Conservation (phyloP, 2,888 invertebrate species). For the Drosophila nigricruria region DNA sequence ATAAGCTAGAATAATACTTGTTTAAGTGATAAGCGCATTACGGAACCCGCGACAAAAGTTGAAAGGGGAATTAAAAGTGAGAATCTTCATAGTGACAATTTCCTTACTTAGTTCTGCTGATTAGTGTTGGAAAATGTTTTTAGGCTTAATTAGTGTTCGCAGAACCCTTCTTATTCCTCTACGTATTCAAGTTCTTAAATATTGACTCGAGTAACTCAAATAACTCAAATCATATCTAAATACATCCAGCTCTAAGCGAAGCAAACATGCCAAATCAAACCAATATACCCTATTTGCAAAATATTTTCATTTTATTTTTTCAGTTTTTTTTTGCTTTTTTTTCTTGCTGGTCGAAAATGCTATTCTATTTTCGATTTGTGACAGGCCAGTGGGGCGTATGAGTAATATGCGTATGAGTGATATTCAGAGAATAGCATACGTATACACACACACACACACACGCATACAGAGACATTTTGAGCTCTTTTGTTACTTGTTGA, state of each 20-base stretch:
- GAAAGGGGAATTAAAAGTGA: not conserved
- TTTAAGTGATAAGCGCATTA: not conserved
- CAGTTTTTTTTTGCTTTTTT: no score
- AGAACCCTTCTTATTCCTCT: no score
- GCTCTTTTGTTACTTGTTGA: conserved; percentile 39
- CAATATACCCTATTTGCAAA: not conserved
- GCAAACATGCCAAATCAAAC: not conserved
- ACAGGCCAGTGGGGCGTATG: conserved; percentile 39
- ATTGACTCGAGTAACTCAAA: not conserved
- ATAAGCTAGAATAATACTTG: conserved; percentile 10
- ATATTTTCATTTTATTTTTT: not conserved
- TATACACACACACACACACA: not conserved
- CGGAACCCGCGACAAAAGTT: not conserved
- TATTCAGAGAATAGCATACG: conserved; percentile 25
- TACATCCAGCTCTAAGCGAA: not conserved
- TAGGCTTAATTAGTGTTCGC: not conserved
- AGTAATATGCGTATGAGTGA: conserved; percentile 50
- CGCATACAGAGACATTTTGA: not conserved
- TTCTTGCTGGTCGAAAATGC: conserved; percentile 4
- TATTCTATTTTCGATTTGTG: conserved; percentile 19
- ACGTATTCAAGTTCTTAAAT: no score
- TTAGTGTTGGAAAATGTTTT: not conserved
- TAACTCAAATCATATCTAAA: not conserved
- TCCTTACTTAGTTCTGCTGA: not conserved
- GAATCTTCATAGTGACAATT: not conserved